Evolutionary conservation across 1,140 invertebrate genomes (phyloP), one percentile per base, ranked within the genome.

Genomic region (Scaptomyza pallida): DNA sequence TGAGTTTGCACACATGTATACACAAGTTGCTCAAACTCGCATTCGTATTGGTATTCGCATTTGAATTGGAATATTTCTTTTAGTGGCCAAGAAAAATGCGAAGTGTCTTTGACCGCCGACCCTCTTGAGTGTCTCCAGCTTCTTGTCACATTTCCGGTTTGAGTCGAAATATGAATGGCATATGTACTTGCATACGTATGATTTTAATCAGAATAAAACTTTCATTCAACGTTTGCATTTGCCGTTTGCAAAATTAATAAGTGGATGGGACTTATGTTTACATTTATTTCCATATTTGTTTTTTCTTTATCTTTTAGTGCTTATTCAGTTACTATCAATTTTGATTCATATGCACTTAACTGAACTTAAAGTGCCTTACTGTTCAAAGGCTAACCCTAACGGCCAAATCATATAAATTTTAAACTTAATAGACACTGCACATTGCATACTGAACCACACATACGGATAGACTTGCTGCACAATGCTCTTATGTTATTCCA

Each of bases 171-270:
- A 69, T 62, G 57, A 51, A 41, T 63, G 43, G 63, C 59, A 70
- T 41, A 50, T 60, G 52, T 71, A 43, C 37, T 9, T 30, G 3
- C 21, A 13, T 19, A 30, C 55, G 61, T 62, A 73, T 82, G 81
- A 82, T 88, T 88, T 86, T 86, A 86, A 86, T 86, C 82, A 86
- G 78, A 69, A 81, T 88, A 75, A 88, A 86, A 78, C 78, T 86
- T 72, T 81, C 77, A 45, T 70, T 61, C 73, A 61, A 21, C 35
- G 33, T 68, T 68, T 70, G 45, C 65, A 52, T 60, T 61, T 70
- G 52, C 40, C 41, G 21, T 52, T 41, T 56, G 30, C 19, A 51
- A 68, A 68, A 26, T 57, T 26, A 6, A 23, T 23, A 5, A 23
- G 23, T 5, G 23, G 37, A 40, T 16, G 21, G 35, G 12, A 12